Conservation (phyloP, 2,113 vertebrate genomes). For the Scomber colias region DNA sequence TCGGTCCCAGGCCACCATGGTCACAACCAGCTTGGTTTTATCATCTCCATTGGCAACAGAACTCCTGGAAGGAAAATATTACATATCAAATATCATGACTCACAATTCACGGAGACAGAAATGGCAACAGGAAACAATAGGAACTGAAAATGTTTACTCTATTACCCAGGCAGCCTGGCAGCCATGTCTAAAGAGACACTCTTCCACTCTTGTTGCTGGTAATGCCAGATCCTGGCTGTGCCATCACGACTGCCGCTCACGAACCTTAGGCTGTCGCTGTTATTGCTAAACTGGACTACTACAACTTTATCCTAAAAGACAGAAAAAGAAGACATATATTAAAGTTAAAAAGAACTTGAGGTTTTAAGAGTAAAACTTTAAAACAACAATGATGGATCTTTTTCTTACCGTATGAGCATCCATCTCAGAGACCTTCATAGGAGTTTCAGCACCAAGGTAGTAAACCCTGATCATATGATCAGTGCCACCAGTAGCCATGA, state of each 20-base stretch:
- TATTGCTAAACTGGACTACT: constrained; percentile 98
- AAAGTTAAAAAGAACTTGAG: not conserved
- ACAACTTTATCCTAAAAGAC: constrained; percentile 94
- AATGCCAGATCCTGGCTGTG: constrained; percentile 95
- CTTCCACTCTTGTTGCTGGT: constrained; percentile 98
- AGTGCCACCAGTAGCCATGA: constrained; percentile 96
- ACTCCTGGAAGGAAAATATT: constrained; percentile 80
- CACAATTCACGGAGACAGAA: not conserved
- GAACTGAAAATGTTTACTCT: not conserved
- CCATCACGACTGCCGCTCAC: constrained; percentile 98
- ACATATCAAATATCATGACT: not conserved
- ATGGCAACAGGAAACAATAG: not conserved
- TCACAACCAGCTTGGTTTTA: constrained; percentile 96
- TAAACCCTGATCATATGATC: constrained; percentile 98
- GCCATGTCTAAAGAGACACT: constrained; percentile 92
- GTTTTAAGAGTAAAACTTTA: not conserved
- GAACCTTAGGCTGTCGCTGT: constrained; percentile 94
- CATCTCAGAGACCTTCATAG: constrained; percentile 95
- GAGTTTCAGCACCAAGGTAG: constrained; percentile 93
- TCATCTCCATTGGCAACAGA: constrained; percentile 87
- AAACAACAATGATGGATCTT: not conserved
- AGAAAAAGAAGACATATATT: not conserved
- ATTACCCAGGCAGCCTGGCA: constrained; percentile 93
- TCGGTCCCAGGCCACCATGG: constrained; percentile 98
- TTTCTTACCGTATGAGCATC: constrained; percentile 92